phyloP scores from a whole-genome alignment of 23 tunicate species.

The Aplidium turbinatum region DNA sequence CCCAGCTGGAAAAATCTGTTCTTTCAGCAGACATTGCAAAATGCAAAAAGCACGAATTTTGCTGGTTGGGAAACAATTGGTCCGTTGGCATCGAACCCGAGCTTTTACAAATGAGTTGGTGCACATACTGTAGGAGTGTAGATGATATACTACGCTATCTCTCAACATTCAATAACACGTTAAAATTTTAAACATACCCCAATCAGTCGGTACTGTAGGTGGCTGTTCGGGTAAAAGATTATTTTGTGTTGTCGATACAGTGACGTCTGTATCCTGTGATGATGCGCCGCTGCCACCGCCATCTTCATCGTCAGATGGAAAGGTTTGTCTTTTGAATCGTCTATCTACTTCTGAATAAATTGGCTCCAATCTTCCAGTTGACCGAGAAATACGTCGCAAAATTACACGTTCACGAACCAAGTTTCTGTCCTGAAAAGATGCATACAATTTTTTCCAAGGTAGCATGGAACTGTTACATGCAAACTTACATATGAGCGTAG shows the following conservation, averaged over 20 bases:
- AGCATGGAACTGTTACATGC: too few species aligned
- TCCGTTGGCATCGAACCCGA: too few species aligned
- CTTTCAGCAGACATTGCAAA: too few species aligned
- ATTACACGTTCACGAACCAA: constrained; percentile 20
- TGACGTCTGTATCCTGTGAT: not conserved
- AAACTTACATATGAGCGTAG: too few species aligned
- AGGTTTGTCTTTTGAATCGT: constrained; percentile 36
- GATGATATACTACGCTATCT: too few species aligned
- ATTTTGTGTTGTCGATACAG: not conserved
- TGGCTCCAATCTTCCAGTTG: not conserved
- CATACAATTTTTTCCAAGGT: too few species aligned
- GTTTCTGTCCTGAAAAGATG: constrained; percentile 40
- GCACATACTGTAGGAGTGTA: too few species aligned
- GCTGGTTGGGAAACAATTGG: too few species aligned
- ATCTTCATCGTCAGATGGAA: constrained; percentile 70
- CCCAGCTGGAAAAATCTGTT: too few species aligned
- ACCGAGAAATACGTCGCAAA: constrained; percentile 8
- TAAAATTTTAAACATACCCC: constrained; percentile 47
- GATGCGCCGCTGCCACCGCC: constrained; percentile 52
- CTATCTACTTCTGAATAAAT: not conserved
- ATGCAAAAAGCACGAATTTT: too few species aligned
- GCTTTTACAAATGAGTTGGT: too few species aligned
- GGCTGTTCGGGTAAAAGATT: not conserved
- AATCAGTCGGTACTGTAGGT: constrained; percentile 21
- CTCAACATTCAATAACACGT: too few species aligned